Evolutionary conservation across 2,797 vertebrate genomes (phyloP).

Genomic region (Sebastes itinus): DNA sequence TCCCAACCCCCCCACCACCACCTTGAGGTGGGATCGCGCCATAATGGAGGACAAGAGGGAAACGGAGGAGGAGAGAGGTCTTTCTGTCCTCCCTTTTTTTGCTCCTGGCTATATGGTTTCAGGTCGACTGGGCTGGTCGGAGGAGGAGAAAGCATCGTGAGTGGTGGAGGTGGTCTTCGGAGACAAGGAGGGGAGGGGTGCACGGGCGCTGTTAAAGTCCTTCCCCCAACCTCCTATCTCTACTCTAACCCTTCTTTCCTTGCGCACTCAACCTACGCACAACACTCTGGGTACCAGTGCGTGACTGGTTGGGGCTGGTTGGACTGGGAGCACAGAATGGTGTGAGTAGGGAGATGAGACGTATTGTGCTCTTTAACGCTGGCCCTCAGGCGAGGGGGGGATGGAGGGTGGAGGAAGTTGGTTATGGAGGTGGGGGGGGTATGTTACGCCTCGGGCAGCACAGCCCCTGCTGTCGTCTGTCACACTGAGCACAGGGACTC

Average conservation of each 20-base stretch:
- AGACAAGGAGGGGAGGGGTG: neutral
- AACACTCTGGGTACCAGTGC: conserved; percentile 44
- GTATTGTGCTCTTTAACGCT: conserved; percentile 67
- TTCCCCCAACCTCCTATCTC: conserved; percentile 1
- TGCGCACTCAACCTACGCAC: conserved; percentile 38
- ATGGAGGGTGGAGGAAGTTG: conserved; percentile 40
- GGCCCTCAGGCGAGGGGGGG: conserved; percentile 55
- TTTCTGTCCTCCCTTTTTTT: conserved; percentile 10
- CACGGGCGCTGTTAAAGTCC: neutral
- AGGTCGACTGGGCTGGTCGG: conserved; percentile 24
- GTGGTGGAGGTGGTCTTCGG: conserved; percentile 26
- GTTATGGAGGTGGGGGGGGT: conserved; percentile 38
- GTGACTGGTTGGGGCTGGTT: conserved; percentile 25
- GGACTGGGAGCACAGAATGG: conserved; percentile 32
- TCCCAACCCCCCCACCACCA: neutral
- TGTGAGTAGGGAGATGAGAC: conserved; percentile 47
- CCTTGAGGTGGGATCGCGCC: conserved; percentile 28
- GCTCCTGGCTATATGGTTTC: conserved; percentile 44
- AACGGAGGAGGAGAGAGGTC: neutral
- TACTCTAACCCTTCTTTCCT: conserved; percentile 38
- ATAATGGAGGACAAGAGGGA: conserved; percentile 41
- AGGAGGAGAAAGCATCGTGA: conserved; percentile 30
- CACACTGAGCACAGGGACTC: conserved; percentile 62
- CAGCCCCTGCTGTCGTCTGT: conserved; percentile 70
- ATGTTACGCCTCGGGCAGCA: conserved; percentile 62